Evolutionary conservation across 2,113 vertebrate species (phyloP), one percentile per base, ranked within the genome.

Genomic region (Sebastes fasciatus): DNA sequence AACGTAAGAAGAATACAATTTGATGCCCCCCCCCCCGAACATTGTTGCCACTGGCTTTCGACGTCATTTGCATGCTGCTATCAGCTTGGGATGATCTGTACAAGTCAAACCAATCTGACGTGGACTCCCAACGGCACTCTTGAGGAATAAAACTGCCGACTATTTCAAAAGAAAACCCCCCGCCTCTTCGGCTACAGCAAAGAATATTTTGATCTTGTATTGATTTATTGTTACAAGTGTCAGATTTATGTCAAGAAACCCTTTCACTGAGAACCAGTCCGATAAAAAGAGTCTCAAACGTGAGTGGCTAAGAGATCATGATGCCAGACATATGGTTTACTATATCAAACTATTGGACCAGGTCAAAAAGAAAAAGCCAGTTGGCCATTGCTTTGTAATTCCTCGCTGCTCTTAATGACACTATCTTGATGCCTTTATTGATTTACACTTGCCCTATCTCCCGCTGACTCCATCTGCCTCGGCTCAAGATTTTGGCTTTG

Each of bases 281-380:
- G 19, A 64, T 34, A 4, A 78, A 63, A 76, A 71, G 62, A 8
- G 26, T 8, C 65, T 61, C 4, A 67, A 57, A 79, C 69, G 17
- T 45, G 10, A 78, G 21, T 19, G 64, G 49, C 8, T 43, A 52
- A 55, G 67, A 46, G 43, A 9, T 49, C 21, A 21, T 45, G 46
- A 70, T 60, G 83, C 79, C 80, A 86, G 61, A 80, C 87, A 90
- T 45, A 55, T 92, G 89, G 81, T 46, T 80, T 74, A 81, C 48
- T 63, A 55, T 77, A 81, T 66, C 71, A 79, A 86, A 58, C 49
- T 12, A 0, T 26, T 88, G 75, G 83, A 64, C 40, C 40, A n/a
- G 42, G 17, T 70, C 46, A 68, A 45, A 51, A n/a, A 13, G 57
- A 72, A 40, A n/a, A 51, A 79, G 82, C 80, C 89, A 87, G 77